These are phyloP conservation scores for Macquaria australasica DNA, from an alignment of 2,113 vertebrate species.

Conservation along the genomic window DNA sequence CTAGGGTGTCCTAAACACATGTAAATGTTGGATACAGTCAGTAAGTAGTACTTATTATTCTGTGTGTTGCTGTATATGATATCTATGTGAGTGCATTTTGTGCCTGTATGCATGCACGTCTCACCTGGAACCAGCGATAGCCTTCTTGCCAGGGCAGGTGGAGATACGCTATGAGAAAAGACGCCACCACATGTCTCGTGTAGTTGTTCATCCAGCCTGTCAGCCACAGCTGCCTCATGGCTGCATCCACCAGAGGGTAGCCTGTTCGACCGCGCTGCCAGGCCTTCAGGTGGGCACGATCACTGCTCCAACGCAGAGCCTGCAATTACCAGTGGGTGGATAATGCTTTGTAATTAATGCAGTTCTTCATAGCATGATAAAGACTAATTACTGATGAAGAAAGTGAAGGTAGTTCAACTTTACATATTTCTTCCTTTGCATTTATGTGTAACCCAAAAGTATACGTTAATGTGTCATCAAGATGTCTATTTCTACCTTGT, in stretches of 20 bases:
- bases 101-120: neutral
- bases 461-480: neutral
- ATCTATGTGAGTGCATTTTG: neutral
- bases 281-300: conserved; percentile 74
- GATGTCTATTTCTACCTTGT: conserved; percentile 66
- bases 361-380: neutral
- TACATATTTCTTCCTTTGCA: neutral
- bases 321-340: conserved; percentile 42
- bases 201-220: conserved; percentile 85
- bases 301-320: conserved; percentile 76
- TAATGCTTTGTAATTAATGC: neutral
- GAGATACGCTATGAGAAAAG: conserved; percentile 84
- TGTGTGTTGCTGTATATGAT: neutral
- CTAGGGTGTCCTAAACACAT: conserved; percentile 79
- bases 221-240: conserved; percentile 84
- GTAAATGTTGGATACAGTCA: neutral
- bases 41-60: neutral
- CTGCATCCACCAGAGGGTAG: conserved; percentile 82
- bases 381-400: neutral
- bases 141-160: conserved; percentile 83
- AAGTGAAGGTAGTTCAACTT: neutral
- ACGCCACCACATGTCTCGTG: conserved; percentile 82
- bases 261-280: conserved; percentile 82
- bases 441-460: too few species aligned
- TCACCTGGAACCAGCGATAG: conserved; percentile 84